phyloP scores from a whole-genome alignment of 2,888 invertebrate species.

The Chorisops tibialis region DNA sequence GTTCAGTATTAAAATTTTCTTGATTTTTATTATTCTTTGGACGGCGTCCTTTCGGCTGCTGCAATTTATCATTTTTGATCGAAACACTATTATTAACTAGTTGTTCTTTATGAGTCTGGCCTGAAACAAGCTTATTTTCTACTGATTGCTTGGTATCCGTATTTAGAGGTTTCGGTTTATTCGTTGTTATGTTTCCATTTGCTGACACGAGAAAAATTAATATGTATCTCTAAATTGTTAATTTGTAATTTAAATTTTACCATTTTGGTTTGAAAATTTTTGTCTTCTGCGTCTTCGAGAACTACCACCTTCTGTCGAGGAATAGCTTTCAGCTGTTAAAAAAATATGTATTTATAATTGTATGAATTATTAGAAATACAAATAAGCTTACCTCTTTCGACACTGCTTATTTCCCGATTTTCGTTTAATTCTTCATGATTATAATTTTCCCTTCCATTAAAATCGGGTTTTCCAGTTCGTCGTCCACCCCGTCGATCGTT shows the following conservation, averaged over 20 bases:
- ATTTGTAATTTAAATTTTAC: not conserved
- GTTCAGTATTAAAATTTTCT: conserved; percentile 39
- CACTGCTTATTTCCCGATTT: conserved; percentile 50
- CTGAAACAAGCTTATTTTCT: conserved; percentile 36
- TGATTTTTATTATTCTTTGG: conserved; percentile 32
- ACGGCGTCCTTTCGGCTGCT: conserved; percentile 41
- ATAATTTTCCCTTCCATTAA: conserved; percentile 48
- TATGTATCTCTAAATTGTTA: not conserved
- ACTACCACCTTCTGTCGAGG: conserved; percentile 49
- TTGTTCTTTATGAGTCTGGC: conserved; percentile 40
- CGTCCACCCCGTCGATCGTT: conserved; percentile 48
- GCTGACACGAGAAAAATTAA: conserved; percentile 36
- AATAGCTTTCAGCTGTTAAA: conserved; percentile 49
- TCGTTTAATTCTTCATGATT: conserved; percentile 45
- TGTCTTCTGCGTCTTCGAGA: conserved; percentile 50
- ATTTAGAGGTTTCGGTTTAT: conserved; percentile 42
- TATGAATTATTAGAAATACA: too few species aligned
- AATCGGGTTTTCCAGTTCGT: conserved; percentile 44
- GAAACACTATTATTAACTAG: conserved; percentile 38
- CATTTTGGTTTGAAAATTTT: conserved; percentile 45
- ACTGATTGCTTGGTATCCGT: conserved; percentile 39
- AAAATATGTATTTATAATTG: too few species aligned
- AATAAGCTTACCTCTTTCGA: conserved; percentile 47
- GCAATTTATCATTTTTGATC: conserved; percentile 38
- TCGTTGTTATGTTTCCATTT: conserved; percentile 47